Conservation (phyloP, 2,113 vertebrate species). For the Prunella fulvescens region DNA sequence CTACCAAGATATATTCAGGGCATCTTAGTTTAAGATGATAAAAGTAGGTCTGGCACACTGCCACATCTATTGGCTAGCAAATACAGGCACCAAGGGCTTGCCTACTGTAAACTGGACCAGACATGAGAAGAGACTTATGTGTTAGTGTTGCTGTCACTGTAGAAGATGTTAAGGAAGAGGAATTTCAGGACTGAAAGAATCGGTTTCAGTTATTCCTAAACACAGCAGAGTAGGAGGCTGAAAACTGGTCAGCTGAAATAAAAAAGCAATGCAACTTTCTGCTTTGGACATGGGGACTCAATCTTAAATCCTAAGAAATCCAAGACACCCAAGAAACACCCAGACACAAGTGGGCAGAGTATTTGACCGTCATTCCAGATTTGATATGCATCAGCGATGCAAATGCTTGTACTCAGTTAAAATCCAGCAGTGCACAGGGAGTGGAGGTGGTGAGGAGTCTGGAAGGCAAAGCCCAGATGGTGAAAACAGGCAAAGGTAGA, state of each 20-base stretch:
- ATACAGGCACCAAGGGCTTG: neutral
- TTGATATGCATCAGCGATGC: neutral
- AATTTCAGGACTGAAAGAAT: neutral
- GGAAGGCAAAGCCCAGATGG: neutral
- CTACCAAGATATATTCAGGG: neutral
- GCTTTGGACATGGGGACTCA: conserved; percentile 30
- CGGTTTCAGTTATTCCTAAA: neutral
- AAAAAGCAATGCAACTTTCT: neutral
- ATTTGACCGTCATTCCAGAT: conserved; percentile 37
- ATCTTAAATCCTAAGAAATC: conserved; percentile 30
- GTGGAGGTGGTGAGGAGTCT: neutral
- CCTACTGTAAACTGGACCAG: neutral
- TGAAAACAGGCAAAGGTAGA: neutral
- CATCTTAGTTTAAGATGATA: neutral
- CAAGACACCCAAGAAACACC: conserved; percentile 28
- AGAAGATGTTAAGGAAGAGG: neutral
- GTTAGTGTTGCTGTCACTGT: neutral
- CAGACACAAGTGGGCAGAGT: neutral
- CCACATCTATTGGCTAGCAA: neutral
- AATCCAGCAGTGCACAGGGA: neutral
- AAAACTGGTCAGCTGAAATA: neutral
- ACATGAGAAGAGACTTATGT: neutral
- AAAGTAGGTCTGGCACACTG: neutral
- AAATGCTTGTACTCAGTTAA: neutral
- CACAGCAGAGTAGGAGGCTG: neutral